Base-by-base conservation (phyloP, 2,113 vertebrate species). In the Elephantulus edwardii region DNA sequence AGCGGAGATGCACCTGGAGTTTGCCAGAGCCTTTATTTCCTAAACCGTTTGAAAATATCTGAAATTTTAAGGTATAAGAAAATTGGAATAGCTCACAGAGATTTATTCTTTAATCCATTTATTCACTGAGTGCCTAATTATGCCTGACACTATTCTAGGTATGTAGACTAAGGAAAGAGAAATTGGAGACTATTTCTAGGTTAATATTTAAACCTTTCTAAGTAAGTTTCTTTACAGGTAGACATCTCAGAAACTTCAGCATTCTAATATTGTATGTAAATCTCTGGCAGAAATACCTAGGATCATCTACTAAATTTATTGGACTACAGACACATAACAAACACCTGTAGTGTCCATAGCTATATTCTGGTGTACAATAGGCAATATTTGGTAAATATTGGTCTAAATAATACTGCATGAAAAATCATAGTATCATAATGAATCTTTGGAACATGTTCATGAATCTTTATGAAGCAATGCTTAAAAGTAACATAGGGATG, bases 381-480 rank as follows among this genome's bases (percentile, higher is more conserved):
- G 17, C 28, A 87, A 82, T 89, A 76, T 80, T 70, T 66, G 54
- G 16, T 68, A 60, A 81, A 85, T 76, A 81, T 35, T 80, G 40
- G 38, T 48, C 52, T 72, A 72, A 74, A 26, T 68, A 80, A 52
- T 54, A 78, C 30, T 56, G 75, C 58, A 8, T 64, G 50, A 72
- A 60, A 83, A 72, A 42, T 46, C 19, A 40, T 83, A 66, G 48
- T 70, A 40, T 35, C 12, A 44, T 80, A 70, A 40, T 24, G 62
- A 85, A 56, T 76, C 56, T 60, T 80, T 88, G 38, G 52, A 80
- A 80, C 35, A 30, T 42, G 8, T 72, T 16, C 35, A 54, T 35
- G 40, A 78, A 54, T 3, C 38, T 22, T 44, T 76, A 52, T 28
- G 33, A 70, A 68, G 66, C 52, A 81, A 40, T 64, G 74, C 54